Evolutionary conservation across 2,113 vertebrate species (phyloP), one percentile per base, ranked within the genome.

Genomic region (Charadrius vociferus): DNA sequence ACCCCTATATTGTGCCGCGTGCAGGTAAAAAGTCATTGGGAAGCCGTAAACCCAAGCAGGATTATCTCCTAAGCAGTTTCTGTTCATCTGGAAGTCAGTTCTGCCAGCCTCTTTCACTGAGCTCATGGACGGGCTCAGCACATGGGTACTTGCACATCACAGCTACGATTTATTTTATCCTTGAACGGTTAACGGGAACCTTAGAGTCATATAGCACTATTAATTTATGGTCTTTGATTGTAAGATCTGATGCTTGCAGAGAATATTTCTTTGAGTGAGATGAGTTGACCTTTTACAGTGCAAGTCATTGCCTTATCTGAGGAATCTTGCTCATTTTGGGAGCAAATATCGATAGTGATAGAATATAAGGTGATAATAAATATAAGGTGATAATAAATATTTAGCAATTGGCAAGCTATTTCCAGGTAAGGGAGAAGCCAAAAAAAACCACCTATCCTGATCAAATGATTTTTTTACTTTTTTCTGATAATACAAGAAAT

Each of bases 1-100:
- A 20, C 16, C 19, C n/a, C 10, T 8, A 16, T 1, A 1, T 30
- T 5, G 3, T 47, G 22, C 22, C 27, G 14, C 1, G 4, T 23
- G 34, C n/a, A 34, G n/a, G n/a, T n/a, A n/a, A n/a, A n/a, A n/a
- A n/a, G n/a, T n/a, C n/a, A n/a, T n/a, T n/a, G n/a, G n/a, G n/a
- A n/a, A n/a, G n/a, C n/a, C n/a, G n/a, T n/a, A n/a, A n/a, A n/a
- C n/a, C n/a, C n/a, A n/a, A n/a, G n/a, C n/a, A n/a, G n/a, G n/a
- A n/a, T n/a, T n/a, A n/a, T n/a, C n/a, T n/a, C n/a, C n/a, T n/a
- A n/a, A n/a, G n/a, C n/a, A n/a, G n/a, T n/a, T n/a, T n/a, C n/a
- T n/a, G n/a, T n/a, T n/a, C n/a, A n/a, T n/a, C n/a, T n/a, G n/a
- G n/a, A n/a, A n/a, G n/a, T n/a, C n/a, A n/a, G n/a, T n/a, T n/a